Percentiles rank a stretch among this genome's conserved stretches.
Evolutionary conservation across 2,888 invertebrate species (phyloP).

Genomic region (Linnaemya tessellans): DNA sequence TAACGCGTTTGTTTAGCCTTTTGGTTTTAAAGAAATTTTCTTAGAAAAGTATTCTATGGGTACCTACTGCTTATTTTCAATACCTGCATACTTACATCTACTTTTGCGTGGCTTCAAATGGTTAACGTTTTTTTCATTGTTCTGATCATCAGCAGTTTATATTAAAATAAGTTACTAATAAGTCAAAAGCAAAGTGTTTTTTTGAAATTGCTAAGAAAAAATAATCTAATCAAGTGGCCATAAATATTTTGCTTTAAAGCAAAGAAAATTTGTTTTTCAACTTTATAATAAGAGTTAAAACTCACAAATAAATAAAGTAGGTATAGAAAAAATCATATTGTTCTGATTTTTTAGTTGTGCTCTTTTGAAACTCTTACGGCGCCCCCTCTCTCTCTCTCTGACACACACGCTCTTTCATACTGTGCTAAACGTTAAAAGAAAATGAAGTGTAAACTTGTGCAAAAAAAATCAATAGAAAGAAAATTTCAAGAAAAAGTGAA

Average conservation of each 20-base stretch:
- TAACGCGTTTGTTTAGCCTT: constrained; percentile 59
- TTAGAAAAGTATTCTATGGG: constrained; percentile 31
- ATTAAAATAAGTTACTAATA: constrained; percentile 8
- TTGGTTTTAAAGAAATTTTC: constrained; percentile 33
- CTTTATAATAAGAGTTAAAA: neutral
- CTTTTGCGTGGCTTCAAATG: constrained; percentile 22
- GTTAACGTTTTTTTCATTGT: constrained; percentile 39
- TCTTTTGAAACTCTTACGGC: constrained; percentile 7
- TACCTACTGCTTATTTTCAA: constrained; percentile 18
- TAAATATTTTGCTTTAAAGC: constrained; percentile 41
- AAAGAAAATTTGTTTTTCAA: constrained; percentile 24
- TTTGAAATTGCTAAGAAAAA: constrained; percentile 8
- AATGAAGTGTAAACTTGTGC: constrained; percentile 62
- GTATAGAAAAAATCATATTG: constrained; percentile 12
- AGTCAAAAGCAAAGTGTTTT: constrained; percentile 9
- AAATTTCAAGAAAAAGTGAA: constrained; percentile 54
- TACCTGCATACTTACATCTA: neutral
- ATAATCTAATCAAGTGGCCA: constrained; percentile 49
- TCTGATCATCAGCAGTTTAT: constrained; percentile 25
- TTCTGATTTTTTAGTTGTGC: constrained; percentile 16
- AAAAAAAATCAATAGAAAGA: constrained; percentile 56
- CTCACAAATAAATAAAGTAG: neutral
- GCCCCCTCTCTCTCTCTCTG: neutral
- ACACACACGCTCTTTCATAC: neutral
- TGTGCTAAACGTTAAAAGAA: constrained; percentile 31